Base-by-base conservation (phyloP, 64 coral and sea anemone genomes). In the Pocillopora verrucosa region DNA sequence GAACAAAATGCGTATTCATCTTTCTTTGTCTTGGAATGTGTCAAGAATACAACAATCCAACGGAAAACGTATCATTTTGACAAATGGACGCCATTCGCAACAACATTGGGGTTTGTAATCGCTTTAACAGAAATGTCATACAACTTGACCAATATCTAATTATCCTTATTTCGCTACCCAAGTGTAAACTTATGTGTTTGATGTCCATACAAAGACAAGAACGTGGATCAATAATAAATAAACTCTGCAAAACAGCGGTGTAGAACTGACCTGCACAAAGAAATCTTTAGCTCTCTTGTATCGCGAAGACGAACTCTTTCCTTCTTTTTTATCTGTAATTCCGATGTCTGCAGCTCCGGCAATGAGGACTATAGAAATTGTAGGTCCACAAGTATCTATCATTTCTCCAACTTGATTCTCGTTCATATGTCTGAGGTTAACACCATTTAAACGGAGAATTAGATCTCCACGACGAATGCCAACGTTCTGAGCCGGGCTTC, bases 381-480 rank as follows among this genome's bases (percentile, higher is more conserved):
- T 83, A 2, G 97, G 94, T 36, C 97, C 97, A 74, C 94, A 95
- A 69, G 94, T 74, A 59, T 91, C 94, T 15, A 99, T 86, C n/a
- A 95, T 75, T 64, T 95, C 88, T 58, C 93, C 87, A 2, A 95
- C 91, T 93, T 99, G 82, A 67, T 93, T 83, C 61, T 87, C 92
- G 26, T 91, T 93, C 81, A 87, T 92, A 63, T 99, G 94, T 79
- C 97, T 86, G 19, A 99, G 80, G 72, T 88, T 90, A 51, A 92
- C 79, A 65, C 84, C 89, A 88, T 99, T 95, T 65, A 99, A 79
- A 75, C 95, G 89, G 69, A 99, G 94, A 30, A 99, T 84, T 72
- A 99, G 77, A 80, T 99, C 94, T 5, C 94, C 97, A 12, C 88
- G 73, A 64, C 94, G 83, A 72, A 99, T 95, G 11, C 97, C 97